Evolutionary conservation across 2,888 invertebrate genomes (phyloP).

Genomic region (Acleris emargana): DNA sequence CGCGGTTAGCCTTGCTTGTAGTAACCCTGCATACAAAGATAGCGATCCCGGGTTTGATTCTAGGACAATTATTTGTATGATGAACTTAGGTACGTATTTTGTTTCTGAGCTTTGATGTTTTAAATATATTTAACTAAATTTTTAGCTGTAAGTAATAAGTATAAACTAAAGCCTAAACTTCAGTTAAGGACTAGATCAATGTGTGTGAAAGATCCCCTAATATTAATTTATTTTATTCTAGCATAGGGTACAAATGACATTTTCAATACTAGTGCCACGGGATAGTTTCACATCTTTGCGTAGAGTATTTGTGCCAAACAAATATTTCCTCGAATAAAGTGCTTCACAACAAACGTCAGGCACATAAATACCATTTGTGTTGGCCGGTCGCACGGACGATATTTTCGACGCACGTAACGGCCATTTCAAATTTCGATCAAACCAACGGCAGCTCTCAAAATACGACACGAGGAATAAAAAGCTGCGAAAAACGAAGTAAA

Average conservation of each 20-base stretch:
- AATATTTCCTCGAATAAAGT: slow-evolving; percentile 15
- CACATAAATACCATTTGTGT: slow-evolving; percentile 27
- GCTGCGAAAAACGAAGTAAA: slow-evolving; percentile 57
- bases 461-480: slow-evolving; percentile 49
- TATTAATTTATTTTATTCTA: too few species aligned
- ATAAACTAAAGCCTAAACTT: too few species aligned
- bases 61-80: too few species aligned
- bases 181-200: too few species aligned
- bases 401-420: slow-evolving; percentile 31
- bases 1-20: too few species aligned
- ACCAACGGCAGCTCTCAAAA: slow-evolving; percentile 33
- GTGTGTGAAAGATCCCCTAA: too few species aligned
- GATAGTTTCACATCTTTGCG: neutral
- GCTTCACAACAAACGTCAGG: slow-evolving; percentile 17
- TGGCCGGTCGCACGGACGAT: slow-evolving; percentile 17
- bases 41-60: too few species aligned
- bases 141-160: too few species aligned
- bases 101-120: too few species aligned
- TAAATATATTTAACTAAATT: too few species aligned
- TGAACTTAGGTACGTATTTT: too few species aligned
- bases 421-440: slow-evolving; percentile 37
- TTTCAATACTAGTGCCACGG: neutral
- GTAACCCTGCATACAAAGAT: too few species aligned
- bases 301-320: neutral
- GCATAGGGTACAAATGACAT: neutral